Percentiles rank a stretch among this genome's conserved stretches.
Conservation (phyloP, 2,797 vertebrate species). For the Adelosebastes latens region DNA sequence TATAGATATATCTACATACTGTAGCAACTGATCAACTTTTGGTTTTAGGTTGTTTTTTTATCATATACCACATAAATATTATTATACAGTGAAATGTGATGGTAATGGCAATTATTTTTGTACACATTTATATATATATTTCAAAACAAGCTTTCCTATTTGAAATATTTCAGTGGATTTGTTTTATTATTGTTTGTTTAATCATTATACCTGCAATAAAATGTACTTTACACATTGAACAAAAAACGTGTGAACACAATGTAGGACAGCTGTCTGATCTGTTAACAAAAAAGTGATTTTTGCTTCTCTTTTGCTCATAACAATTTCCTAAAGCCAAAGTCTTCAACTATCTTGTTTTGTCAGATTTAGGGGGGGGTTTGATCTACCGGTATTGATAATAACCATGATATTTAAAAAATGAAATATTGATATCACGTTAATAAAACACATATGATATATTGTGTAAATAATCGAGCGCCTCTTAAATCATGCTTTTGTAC, state of each 20-base stretch:
- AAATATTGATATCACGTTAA: no score
- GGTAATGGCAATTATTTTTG: background rate
- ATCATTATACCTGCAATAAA: slow-evolving; percentile 35
- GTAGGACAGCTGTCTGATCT: background rate
- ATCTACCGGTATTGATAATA: no score
- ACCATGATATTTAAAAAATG: no score
- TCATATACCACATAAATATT: background rate
- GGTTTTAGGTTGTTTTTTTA: background rate
- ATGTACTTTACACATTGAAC: background rate
- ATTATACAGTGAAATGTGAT: background rate
- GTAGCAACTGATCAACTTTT: background rate
- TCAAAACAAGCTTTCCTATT: background rate
- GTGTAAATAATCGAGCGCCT: no score
- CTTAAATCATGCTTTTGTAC: no score
- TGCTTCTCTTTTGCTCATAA: no score
- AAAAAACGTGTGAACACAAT: background rate
- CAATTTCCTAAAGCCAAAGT: no score
- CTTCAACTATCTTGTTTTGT: no score
- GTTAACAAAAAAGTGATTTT: background rate
- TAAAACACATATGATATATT: no score
- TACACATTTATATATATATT: background rate
- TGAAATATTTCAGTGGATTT: background rate
- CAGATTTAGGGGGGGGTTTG: no score
- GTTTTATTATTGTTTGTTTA: background rate
- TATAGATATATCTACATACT: background rate